Evolutionary conservation across 2,888 invertebrate genomes (phyloP).

Genomic region (Stegana nigrithorax): DNA sequence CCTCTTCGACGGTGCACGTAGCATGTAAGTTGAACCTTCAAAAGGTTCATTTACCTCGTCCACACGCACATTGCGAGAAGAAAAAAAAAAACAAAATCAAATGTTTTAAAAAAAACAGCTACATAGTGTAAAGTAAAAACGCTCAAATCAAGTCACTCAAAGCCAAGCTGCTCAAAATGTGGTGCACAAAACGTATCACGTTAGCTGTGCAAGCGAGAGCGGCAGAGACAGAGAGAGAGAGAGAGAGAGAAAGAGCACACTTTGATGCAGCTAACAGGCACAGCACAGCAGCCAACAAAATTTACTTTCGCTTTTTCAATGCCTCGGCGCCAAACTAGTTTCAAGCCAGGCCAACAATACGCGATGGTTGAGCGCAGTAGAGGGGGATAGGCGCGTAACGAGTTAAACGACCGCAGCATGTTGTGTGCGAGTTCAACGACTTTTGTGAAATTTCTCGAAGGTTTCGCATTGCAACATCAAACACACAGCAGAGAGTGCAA

Average conservation of each 20-base stretch:
- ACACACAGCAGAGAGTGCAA: slow-evolving; percentile 14
- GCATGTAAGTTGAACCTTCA: slow-evolving; percentile 67
- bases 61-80: not conserved
- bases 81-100: slow-evolving; percentile 14
- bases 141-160: slow-evolving; percentile 6
- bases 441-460: slow-evolving; percentile 66
- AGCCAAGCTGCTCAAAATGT: not conserved
- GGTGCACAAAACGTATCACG: too few relatives aligned
- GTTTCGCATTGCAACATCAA: slow-evolving; percentile 62
- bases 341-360: slow-evolving; percentile 38
- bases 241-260: not conserved
- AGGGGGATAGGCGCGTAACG: slow-evolving; percentile 27
- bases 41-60: slow-evolving; percentile 67
- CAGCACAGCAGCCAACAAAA: slow-evolving; percentile 38
- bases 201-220: too few relatives aligned
- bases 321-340: slow-evolving; percentile 63
- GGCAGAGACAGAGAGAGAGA: slow-evolving; percentile 16
- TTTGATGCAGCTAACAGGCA: too few relatives aligned
- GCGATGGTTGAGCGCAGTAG: slow-evolving; percentile 9
- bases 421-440: slow-evolving; percentile 61
- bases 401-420: slow-evolving; percentile 3
- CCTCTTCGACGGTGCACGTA: slow-evolving; percentile 30
- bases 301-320: slow-evolving; percentile 69
- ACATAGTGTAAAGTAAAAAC: not conserved
- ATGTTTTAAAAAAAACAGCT: too few relatives aligned